Evolutionary conservation across 2,888 invertebrate genomes (phyloP).

Genomic region (Noctua comes): DNA sequence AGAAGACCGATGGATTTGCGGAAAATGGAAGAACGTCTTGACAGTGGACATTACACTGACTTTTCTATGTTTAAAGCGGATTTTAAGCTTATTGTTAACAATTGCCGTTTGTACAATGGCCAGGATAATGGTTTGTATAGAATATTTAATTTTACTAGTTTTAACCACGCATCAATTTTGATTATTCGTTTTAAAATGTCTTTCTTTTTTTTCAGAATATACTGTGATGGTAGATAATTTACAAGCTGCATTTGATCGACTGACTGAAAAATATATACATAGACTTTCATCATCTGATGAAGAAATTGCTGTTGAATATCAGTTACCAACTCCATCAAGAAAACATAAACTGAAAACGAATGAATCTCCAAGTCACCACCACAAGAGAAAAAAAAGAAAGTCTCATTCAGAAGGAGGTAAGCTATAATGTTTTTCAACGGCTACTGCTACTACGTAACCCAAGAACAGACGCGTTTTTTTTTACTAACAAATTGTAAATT

Average conservation of each 20-base stretch:
- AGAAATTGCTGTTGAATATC: constrained; percentile 93
- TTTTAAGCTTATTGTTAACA: constrained; percentile 97
- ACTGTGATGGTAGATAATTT: constrained; percentile 96
- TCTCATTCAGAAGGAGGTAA: constrained; percentile 77
- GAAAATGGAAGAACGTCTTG: constrained; percentile 96
- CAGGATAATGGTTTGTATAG: constrained; percentile 95
- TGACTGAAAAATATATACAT: constrained; percentile 95
- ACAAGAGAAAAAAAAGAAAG: constrained; percentile 85
- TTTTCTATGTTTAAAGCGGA: constrained; percentile 96
- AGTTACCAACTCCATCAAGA: constrained; percentile 85
- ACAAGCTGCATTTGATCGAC: constrained; percentile 94
- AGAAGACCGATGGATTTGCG: constrained; percentile 96
- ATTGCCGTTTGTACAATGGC: constrained; percentile 97
- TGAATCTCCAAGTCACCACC: constrained; percentile 81
- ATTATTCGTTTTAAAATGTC: background rate
- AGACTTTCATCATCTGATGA: constrained; percentile 95
- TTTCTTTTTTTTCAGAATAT: constrained; percentile 91
- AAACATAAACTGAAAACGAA: constrained; percentile 85
- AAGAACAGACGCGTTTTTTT: background rate
- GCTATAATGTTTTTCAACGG: background rate
- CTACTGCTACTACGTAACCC: background rate
- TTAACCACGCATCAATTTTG: background rate
- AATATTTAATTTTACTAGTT: background rate
- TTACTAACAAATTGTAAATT: background rate
- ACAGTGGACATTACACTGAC: constrained; percentile 94